phyloP scores from a whole-genome alignment of 2,797 vertebrate species.

The Corythornis leucogaster region DNA sequence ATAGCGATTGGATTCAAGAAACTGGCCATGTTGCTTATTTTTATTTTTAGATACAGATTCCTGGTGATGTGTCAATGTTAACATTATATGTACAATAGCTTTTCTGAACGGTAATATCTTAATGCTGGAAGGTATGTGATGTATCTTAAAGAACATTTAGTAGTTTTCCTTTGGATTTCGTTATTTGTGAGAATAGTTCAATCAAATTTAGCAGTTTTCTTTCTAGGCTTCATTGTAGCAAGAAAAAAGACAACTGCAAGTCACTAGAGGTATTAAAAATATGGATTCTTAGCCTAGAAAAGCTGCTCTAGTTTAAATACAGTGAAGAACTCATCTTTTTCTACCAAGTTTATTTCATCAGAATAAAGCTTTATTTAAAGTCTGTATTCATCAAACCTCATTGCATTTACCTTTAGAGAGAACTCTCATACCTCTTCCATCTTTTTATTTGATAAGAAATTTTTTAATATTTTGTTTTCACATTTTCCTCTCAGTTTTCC shows the following conservation, averaged over 20 bases:
- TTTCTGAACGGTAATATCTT: slow-evolving; percentile 52
- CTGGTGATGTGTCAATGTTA: neutral
- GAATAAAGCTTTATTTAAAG: neutral
- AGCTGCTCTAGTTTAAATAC: neutral
- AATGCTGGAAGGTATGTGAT: neutral
- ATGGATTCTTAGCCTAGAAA: neutral
- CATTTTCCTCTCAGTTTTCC: neutral
- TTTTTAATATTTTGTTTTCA: neutral
- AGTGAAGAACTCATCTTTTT: neutral
- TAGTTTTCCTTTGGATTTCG: neutral
- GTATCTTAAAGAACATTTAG: neutral
- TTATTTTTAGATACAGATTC: slow-evolving; percentile 58
- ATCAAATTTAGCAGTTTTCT: neutral
- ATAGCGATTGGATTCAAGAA: slow-evolving; percentile 5
- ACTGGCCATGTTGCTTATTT: slow-evolving; percentile 16
- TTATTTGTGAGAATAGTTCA: neutral
- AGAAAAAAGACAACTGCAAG: neutral
- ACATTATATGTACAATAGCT: slow-evolving; percentile 41
- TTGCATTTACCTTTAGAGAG: neutral
- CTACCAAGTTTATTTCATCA: neutral
- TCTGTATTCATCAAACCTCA: neutral
- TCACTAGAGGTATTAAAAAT: neutral
- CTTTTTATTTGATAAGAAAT: neutral
- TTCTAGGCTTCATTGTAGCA: neutral
- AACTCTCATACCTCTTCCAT: neutral